phyloP scores from a whole-genome alignment of 2,797 vertebrate genomes.

The Mormyrops attenuatus region DNA sequence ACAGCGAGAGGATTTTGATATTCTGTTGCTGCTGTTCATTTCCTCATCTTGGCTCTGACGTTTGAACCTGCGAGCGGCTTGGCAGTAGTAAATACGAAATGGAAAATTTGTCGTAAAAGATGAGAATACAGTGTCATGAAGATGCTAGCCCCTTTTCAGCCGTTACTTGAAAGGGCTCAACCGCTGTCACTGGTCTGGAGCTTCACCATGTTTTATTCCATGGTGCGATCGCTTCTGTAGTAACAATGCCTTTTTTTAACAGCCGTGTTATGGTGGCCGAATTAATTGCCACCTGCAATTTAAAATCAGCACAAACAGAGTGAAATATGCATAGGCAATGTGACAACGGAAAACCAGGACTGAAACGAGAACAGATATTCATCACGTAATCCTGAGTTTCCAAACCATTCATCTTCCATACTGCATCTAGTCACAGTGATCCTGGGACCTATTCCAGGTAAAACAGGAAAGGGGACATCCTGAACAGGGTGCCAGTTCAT shows the following conservation, averaged over 20 bases:
- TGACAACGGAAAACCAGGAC: neutral
- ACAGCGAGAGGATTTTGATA: neutral
- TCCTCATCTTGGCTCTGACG: neutral
- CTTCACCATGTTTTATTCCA: neutral
- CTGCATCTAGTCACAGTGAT: neutral
- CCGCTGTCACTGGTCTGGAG: neutral
- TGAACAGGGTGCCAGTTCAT: neutral
- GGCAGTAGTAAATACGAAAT: neutral
- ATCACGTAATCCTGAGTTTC: neutral
- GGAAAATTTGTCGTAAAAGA: neutral
- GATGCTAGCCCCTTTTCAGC: neutral
- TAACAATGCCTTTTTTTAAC: neutral
- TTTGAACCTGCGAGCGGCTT: neutral
- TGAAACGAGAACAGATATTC: neutral
- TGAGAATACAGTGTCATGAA: neutral
- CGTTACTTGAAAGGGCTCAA: neutral
- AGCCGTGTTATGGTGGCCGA: neutral
- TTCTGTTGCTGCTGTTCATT: neutral
- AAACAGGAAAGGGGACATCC: neutral
- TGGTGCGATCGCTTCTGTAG: neutral
- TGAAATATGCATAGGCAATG: neutral
- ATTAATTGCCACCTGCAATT: neutral
- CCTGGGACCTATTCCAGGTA: neutral
- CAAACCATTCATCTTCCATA: neutral
- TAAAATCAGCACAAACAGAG: neutral